A percentile compares a stretch with the other conserved stretches of the same genome.
Evolutionary conservation across 2,113 vertebrate species (phyloP).

Genomic region (Ascaphus truei): DNA sequence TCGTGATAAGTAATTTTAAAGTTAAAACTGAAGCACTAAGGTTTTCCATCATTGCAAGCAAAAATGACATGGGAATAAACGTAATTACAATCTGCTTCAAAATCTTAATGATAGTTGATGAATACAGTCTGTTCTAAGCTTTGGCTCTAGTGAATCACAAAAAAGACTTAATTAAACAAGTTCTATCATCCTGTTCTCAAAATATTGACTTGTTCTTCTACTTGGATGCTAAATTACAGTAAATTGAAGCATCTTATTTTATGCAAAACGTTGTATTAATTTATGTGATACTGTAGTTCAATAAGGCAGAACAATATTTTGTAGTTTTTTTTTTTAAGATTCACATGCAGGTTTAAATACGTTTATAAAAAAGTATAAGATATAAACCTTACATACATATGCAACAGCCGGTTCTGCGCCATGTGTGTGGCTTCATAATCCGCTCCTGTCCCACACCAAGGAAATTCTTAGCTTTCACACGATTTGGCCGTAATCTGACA

Average conservation of each 20-base stretch:
- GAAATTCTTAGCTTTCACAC: too few relatives aligned
- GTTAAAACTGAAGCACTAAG: not conserved
- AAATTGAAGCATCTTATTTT: not conserved
- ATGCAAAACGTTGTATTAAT: not conserved
- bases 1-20: not conserved
- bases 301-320: too few relatives aligned
- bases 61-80: slow-evolving; percentile 5
- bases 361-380: too few relatives aligned
- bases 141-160: slow-evolving; percentile 15
- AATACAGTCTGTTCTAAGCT: not conserved
- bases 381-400: too few relatives aligned
- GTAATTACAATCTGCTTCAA: slow-evolving; percentile 29
- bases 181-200: not conserved
- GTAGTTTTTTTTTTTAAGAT: too few relatives aligned
- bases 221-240: not conserved
- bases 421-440: too few relatives aligned
- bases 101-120: slow-evolving; percentile 33
- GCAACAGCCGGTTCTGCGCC: too few relatives aligned
- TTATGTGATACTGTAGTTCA: not conserved
- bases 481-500: too few relatives aligned
- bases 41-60: not conserved
- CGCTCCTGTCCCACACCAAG: too few relatives aligned
- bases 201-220: not conserved
- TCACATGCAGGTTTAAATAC: too few relatives aligned
- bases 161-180: slow-evolving; percentile 28